Conservation (phyloP, 1,140 invertebrate genomes). For the Drosophila miranda region DNA sequence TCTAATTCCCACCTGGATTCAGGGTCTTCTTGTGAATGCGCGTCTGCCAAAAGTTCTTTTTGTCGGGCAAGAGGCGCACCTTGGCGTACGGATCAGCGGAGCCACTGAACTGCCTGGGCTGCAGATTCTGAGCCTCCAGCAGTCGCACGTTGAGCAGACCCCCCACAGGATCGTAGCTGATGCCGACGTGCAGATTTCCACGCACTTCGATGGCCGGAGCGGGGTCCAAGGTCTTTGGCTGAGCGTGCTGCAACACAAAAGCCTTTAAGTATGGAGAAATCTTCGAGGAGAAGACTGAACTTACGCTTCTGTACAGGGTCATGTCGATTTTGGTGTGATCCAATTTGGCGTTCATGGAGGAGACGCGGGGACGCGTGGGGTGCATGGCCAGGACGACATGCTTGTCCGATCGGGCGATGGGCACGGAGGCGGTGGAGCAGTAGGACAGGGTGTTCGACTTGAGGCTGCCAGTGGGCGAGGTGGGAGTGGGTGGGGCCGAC, state of each 20-base stretch:
- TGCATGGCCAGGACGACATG: constrained; percentile 84
- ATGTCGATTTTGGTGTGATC: constrained; percentile 85
- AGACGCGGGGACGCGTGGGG: constrained; percentile 78
- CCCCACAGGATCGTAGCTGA: constrained; percentile 83
- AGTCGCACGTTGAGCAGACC: constrained; percentile 84
- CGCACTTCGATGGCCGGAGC: constrained; percentile 75
- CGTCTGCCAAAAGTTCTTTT: constrained; percentile 85
- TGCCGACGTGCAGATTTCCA: constrained; percentile 83
- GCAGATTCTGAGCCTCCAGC: constrained; percentile 85
- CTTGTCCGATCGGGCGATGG: constrained; percentile 83
- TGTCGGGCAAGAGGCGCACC: constrained; percentile 84
- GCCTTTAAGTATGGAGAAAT: no score
- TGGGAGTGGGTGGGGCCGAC: constrained; percentile 83
- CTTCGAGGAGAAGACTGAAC: neutral
- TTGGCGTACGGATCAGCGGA: constrained; percentile 86
- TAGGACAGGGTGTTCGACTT: constrained; percentile 77
- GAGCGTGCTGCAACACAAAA: constrained; percentile 52
- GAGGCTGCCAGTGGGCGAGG: constrained; percentile 80
- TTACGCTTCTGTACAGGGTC: constrained; percentile 83
- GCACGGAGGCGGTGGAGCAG: constrained; percentile 77
- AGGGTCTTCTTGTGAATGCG: constrained; percentile 86
- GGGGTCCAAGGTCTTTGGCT: constrained; percentile 56
- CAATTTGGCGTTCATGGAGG: constrained; percentile 84
- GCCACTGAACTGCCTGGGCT: constrained; percentile 84
- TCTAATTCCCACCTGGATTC: constrained; percentile 83